Base-by-base conservation (phyloP, 2,888 invertebrate species). In the Eristalinus sepulchralis region DNA sequence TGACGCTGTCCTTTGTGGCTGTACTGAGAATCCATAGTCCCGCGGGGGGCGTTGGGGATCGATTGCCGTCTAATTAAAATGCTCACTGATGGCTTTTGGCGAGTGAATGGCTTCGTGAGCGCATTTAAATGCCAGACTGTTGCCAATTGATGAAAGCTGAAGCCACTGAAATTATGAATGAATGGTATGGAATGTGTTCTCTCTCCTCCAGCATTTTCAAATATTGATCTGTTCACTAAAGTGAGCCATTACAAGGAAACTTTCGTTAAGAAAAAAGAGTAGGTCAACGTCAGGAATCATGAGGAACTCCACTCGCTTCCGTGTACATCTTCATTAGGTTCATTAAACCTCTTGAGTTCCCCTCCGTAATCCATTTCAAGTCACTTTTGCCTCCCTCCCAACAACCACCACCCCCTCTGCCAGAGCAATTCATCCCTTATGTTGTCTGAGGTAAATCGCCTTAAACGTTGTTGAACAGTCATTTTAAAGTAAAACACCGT, bases 1-100 rank as follows among this genome's bases (percentile, higher is more conserved):
- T 83, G 67, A 70, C 68, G 72, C 73, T 73, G 64, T 55, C 36
- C 39, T 81, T 73, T 77, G 70, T 70, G 60, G 33, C 27, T 39
- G 9, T 10, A 59, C 3, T 33, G 55, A 55, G 24, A 55, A 68
- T 10, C 13, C 24, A 31, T 24, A 13, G 13, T 24, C 9, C 10
- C 27, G 27, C 2, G 8, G 5, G 47, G 47, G n/a, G 5, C 39
- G 9, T 17, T n/a, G 47, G 17, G 17, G 47, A 47, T 47, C 17
- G 47, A 47, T 17, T 17, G 47, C 17, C 47, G 47, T 1, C 17
- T 47, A 47, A 47, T 47, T 47, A 47, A 47, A 47, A 47, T 17
- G 5, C 27, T 47, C 17, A 47, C n/a, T 47, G n/a, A n/a, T n/a
- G n/a, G n/a, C n/a, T n/a, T n/a, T n/a, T n/a, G n/a, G n/a, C n/a